These are phyloP conservation scores for Paramormyrops hopkinsi DNA, from an alignment of 2,797 vertebrate genomes.

Conservation along the genomic window DNA sequence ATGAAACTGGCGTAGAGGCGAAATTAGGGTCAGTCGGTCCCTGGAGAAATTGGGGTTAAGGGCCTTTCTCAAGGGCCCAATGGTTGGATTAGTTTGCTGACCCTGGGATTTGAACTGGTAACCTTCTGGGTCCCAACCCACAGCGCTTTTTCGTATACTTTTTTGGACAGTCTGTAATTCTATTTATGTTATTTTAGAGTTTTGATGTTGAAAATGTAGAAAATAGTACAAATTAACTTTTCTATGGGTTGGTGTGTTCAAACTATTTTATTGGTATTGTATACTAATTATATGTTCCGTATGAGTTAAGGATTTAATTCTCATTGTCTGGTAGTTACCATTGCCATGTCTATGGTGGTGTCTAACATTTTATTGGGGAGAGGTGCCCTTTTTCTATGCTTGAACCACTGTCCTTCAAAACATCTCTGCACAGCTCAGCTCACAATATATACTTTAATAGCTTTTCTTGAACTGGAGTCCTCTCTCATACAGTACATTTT, in stretches of 20 bases:
- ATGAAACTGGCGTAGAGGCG: not conserved
- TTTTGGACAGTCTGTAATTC: not conserved
- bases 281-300: not conserved
- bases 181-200: not conserved
- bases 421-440: not conserved
- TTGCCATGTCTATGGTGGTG: not conserved
- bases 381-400: not conserved
- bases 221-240: not conserved
- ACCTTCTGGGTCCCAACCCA: not conserved
- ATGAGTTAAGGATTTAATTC: not conserved
- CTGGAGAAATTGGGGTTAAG: not conserved
- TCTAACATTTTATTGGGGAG: not conserved
- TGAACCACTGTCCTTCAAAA: not conserved
- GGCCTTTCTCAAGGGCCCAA: not conserved
- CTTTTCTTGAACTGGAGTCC: not conserved
- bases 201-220: not conserved
- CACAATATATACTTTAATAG: not conserved
- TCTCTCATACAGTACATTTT: not conserved
- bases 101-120: not conserved
- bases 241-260: not conserved
- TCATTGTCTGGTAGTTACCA: not conserved
- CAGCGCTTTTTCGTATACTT: not conserved
- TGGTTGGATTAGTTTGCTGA: not conserved
- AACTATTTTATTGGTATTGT: not conserved
- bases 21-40: not conserved